Evolutionary conservation across 2,888 invertebrate species (phyloP).

Genomic region (Hipparchia sbordonii): DNA sequence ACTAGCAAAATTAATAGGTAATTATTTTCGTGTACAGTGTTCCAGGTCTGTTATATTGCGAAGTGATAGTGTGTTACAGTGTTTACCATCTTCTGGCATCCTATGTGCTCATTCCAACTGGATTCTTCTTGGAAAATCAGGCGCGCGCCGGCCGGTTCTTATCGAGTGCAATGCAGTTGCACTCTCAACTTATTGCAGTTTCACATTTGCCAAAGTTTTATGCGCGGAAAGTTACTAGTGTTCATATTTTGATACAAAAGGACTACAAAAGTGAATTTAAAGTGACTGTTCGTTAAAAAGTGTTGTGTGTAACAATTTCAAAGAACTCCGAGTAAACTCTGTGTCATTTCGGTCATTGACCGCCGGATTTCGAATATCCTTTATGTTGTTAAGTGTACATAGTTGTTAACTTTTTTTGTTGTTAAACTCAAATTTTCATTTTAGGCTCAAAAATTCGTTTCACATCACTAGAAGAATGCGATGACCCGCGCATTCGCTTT

Average conservation of each 20-base stretch:
- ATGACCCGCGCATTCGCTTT: constrained; percentile 77
- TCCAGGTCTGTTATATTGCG: constrained; percentile 60
- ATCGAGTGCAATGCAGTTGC: constrained; percentile 83
- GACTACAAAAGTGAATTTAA: constrained; percentile 67
- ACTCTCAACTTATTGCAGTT: constrained; percentile 83
- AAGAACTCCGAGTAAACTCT: constrained; percentile 72
- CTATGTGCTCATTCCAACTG: constrained; percentile 67
- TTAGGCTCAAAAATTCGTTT: constrained; percentile 68
- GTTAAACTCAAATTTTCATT: constrained; percentile 68
- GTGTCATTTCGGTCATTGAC: constrained; percentile 84
- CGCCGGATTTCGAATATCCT: constrained; percentile 76
- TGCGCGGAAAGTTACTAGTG: constrained; percentile 79
- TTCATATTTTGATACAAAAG: constrained; percentile 58
- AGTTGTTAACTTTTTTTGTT: constrained; percentile 63
- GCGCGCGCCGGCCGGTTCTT: constrained; percentile 83
- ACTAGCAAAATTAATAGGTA: constrained; percentile 84
- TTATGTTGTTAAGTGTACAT: constrained; percentile 64
- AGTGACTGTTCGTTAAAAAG: constrained; percentile 70
- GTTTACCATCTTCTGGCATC: constrained; percentile 60
- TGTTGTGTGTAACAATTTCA: constrained; percentile 71
- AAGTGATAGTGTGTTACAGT: constrained; percentile 73
- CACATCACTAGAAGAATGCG: constrained; percentile 75
- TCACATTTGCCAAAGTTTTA: constrained; percentile 78
- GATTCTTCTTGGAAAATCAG: constrained; percentile 77
- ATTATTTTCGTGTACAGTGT: constrained; percentile 80